Evolutionary conservation across 2,797 vertebrate genomes (phyloP), one percentile per base, ranked within the genome.

Genomic region (Sorex maritimensis): DNA sequence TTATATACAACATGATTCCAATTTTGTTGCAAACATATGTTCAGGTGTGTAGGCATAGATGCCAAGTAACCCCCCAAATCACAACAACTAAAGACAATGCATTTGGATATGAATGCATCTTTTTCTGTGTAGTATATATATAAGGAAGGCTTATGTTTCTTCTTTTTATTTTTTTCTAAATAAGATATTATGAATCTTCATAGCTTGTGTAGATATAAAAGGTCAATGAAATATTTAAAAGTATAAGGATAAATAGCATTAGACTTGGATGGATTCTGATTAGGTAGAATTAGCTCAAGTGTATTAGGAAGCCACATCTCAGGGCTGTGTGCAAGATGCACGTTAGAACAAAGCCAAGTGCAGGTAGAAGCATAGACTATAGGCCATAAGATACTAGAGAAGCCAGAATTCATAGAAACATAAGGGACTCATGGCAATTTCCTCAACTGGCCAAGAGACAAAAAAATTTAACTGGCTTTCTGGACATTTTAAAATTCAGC

Each of bases 171-270:
- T 68, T 86, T 6, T 95, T 85, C 61, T 93, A 85, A 92, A 68
- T 55, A 11, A 90, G 23, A 11, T 68, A 72, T 52, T 41, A 49
- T 84, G 17, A 75, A 3, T 46, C 58, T 41, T 0, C 0, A 19
- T 75, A 82, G 4, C 5, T 88, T 90, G 88, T 44, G 1, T 93
- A 74, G 75, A 72, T 73, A 73, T 24, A 61, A 82, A 88, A 93
- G 77, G 63, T 67, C n/a, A 86, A 71, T 67, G 81, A 44, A 15
- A n/a, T 58, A 23, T 74, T 73, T 69, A 24, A 30, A 46, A 72
- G 12, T 69, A 67, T 6, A 68, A 83, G 69, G 75, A 91, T 6
- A 6, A 55, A 69, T 14, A 46, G 2, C 75, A 90, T 92, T 88
- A 63, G 21, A 61, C 21, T 9, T 65, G 52, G 61, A n/a, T 34